Base-by-base conservation (phyloP, 2,113 vertebrate species). In the Passer montanus region DNA sequence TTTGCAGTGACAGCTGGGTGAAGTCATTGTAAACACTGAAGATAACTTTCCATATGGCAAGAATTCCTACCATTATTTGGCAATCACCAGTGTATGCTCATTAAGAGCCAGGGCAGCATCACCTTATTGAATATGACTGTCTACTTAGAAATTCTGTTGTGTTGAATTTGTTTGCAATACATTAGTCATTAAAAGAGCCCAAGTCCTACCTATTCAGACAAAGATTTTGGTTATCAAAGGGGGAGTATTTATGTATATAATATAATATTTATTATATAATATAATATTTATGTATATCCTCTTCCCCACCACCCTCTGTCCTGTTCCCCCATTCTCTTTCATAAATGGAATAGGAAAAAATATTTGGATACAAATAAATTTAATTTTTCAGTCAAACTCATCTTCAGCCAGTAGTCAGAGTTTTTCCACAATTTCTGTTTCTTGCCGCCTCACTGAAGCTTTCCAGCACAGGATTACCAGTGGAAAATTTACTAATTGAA, bases 21-120 rank as follows among this genome's bases (percentile, higher is more conserved):
- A 97, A 96, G 70, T 74, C 33, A 76, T 72, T 85, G 64, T 80
- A 93, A 95, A 85, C 79, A 88, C 53, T 81, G 46, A 87, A 81
- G 63, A 72, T 84, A 83, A 73, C 64, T 94, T 95, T 88, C 94
- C 96, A 95, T 95, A 94, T 95, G 96, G 90, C 81, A 95, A 94
- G 86, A 90, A 84, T 93, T 92, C 77, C 84, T 89, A 84, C 47
- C 46, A 83, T 94, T 95, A 75, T 96, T 95, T 93, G 77, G 44
- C 93, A 87, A 91, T 86, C 84, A 92, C 56, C 14, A 64, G n/a
- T 68, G 64, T 80, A 91, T 41, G 12, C 56, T 93, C 89, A 93
- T 92, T 93, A 93, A 77, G 53, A 94, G 21, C 35, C 41, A 78
- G 53, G 84, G 41, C 14, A 87, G 53, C 55, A 68, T 63, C 73